A percentile compares a stretch with the other conserved stretches of the same genome.
phyloP scores from a whole-genome alignment of 2,888 invertebrate genomes.

The Trichogramma evanescens region DNA sequence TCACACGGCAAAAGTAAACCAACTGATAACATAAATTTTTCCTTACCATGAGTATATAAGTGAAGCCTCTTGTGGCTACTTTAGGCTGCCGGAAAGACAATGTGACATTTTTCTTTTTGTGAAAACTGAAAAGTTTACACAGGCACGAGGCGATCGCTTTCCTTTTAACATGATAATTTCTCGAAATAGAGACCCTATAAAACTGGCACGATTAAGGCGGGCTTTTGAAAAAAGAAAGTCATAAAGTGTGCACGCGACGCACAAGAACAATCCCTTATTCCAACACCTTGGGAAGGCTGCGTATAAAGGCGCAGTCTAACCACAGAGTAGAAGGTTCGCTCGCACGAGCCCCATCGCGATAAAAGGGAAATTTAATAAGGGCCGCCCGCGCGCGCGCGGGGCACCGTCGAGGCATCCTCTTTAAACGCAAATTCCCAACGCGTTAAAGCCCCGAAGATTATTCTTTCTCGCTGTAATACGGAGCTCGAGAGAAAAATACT shows the following conservation, averaged over 20 bases:
- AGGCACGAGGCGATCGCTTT: too few species aligned
- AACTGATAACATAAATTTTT: too few species aligned
- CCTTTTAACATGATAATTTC: too few species aligned
- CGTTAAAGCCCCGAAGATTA: conserved; percentile 1
- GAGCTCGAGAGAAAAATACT: too few species aligned
- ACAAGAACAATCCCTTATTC: conserved; percentile 24
- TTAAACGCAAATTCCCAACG: not conserved
- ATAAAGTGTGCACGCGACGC: conserved; percentile 7
- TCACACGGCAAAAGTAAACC: too few species aligned
- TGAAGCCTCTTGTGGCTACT: too few species aligned
- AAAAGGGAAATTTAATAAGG: conserved; percentile 41
- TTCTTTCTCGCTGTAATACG: not conserved
- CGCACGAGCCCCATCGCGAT: conserved; percentile 29
- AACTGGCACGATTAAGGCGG: not conserved
- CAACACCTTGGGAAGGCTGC: conserved; percentile 23
- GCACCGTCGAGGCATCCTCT: conserved; percentile 17
- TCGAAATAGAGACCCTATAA: too few species aligned
- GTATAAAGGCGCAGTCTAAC: too few species aligned
- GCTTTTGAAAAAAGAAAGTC: conserved; percentile 13
- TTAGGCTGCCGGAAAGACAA: too few species aligned
- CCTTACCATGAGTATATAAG: too few species aligned
- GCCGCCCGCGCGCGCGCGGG: conserved; percentile 24
- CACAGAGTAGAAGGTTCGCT: conserved; percentile 16
- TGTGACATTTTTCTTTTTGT: too few species aligned
- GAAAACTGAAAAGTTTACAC: too few species aligned